Conservation (phyloP, 1,140 invertebrate genomes). For the Ooceraea biroi region DNA sequence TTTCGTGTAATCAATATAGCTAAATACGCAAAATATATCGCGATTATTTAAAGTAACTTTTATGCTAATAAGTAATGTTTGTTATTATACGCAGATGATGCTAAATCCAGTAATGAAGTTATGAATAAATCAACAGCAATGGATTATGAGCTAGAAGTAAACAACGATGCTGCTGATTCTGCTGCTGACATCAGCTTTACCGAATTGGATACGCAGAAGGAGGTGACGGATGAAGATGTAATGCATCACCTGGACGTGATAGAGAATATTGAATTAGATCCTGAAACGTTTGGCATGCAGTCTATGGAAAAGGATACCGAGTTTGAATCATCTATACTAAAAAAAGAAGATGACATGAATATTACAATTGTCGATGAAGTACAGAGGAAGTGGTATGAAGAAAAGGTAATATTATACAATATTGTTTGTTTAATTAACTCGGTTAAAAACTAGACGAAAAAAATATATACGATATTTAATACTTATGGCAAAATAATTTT, state of each 20-base stretch:
- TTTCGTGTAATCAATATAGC: not conserved
- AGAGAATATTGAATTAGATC: constrained; percentile 81
- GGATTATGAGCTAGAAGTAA: not conserved
- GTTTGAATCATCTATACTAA: constrained; percentile 37
- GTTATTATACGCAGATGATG: not conserved
- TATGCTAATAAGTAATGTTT: not conserved
- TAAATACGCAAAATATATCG: no score
- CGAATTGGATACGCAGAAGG: constrained; percentile 66
- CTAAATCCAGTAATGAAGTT: not conserved
- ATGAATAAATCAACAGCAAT: not conserved
- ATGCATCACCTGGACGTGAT: constrained; percentile 82
- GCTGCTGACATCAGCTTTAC: constrained; percentile 70
- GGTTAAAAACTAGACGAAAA: not conserved
- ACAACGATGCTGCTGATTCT: constrained; percentile 63
- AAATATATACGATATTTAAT: not conserved
- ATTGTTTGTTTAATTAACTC: not conserved
- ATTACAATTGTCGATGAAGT: not conserved
- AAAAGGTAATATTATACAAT: constrained; percentile 68
- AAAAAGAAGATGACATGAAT: constrained; percentile 42
- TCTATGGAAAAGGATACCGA: constrained; percentile 19
- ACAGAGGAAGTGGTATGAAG: constrained; percentile 70
- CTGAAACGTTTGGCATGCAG: constrained; percentile 67
- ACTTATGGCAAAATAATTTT: constrained; percentile 38
- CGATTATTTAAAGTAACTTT: not conserved
- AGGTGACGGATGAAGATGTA: constrained; percentile 81